phyloP scores from a whole-genome alignment of 1,140 invertebrate genomes.

The Tetragonula clypearis region DNA sequence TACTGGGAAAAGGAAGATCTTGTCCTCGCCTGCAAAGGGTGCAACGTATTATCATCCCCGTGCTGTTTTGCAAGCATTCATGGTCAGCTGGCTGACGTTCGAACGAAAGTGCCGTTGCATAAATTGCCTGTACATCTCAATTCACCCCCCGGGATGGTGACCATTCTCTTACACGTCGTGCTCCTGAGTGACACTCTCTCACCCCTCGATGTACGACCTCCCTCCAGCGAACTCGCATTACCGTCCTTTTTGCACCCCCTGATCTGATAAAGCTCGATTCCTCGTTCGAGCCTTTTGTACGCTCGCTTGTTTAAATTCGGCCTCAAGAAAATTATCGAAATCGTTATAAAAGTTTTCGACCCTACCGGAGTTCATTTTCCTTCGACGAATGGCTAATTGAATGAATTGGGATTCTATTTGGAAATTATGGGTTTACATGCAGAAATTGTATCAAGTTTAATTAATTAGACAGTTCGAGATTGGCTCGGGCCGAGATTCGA shows the following conservation, averaged over 20 bases:
- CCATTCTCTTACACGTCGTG: conserved; percentile 75
- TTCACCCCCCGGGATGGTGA: conserved; percentile 75
- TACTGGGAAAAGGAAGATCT: not conserved
- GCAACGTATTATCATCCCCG: conserved; percentile 35
- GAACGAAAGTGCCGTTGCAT: conserved; percentile 73
- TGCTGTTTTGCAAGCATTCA: conserved; percentile 60
- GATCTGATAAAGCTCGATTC: conserved; percentile 24
- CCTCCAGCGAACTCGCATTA: conserved; percentile 64
- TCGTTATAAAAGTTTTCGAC: conserved; percentile 15
- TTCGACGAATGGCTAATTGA: not conserved
- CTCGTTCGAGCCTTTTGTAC: conserved; percentile 49
- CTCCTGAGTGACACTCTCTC: conserved; percentile 69
- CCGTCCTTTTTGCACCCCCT: conserved; percentile 58
- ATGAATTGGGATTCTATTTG: not conserved
- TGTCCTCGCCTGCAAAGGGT: not conserved
- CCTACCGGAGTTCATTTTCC: not conserved
- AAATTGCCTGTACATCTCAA: conserved; percentile 78
- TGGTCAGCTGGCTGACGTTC: conserved; percentile 68
- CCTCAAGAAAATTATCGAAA: conserved; percentile 45
- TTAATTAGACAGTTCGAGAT: not conserved
- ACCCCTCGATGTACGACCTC: conserved; percentile 45
- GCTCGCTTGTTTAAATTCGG: conserved; percentile 34
- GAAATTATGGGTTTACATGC: not conserved
- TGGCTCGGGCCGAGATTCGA: no score
- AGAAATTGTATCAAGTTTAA: not conserved